These are phyloP conservation scores for Drosophila paucipuncta DNA, from an alignment of 2,888 invertebrate genomes.

Conservation along the genomic window DNA sequence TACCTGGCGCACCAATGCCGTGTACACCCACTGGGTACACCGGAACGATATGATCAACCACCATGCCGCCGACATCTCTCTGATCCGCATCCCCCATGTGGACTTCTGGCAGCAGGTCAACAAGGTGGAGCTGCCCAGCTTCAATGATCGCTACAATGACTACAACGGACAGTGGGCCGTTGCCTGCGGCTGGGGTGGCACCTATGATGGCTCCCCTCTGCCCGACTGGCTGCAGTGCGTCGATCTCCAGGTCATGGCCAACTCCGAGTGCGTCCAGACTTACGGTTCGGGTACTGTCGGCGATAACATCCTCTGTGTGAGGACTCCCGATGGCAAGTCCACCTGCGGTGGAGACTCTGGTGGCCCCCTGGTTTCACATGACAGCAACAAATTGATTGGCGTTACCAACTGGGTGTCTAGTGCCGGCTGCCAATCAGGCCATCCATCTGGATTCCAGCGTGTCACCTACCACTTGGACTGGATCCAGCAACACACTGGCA, in stretches of 20 bases:
- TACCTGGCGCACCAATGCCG: constrained; percentile 56
- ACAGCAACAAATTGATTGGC: constrained; percentile 59
- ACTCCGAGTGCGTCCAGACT: constrained; percentile 82
- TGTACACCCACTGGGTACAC: constrained; percentile 58
- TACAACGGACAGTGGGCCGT: constrained; percentile 57
- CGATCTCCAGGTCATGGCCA: constrained; percentile 71
- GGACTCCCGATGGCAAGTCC: constrained; percentile 68
- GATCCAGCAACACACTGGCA: constrained; percentile 68
- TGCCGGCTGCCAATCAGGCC: constrained; percentile 59
- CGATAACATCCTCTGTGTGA: constrained; percentile 57
- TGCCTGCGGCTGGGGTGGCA: constrained; percentile 75
- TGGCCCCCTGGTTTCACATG: constrained; percentile 81
- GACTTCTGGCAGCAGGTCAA: constrained; percentile 57
- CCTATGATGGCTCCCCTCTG: constrained; percentile 65
- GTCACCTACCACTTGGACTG: constrained; percentile 70
- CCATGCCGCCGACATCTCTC: constrained; percentile 57
- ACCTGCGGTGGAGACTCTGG: constrained; percentile 85
- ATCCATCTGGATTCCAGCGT: constrained; percentile 73
- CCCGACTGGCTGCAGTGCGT: constrained; percentile 75
- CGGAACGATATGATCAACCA: constrained; percentile 53
- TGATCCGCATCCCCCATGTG: constrained; percentile 68
- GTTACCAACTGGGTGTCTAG: constrained; percentile 59
- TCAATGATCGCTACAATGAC: constrained; percentile 44
- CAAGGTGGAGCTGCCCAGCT: constrained; percentile 55
- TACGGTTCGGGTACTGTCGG: constrained; percentile 71